Evolutionary conservation across 2,797 vertebrate genomes (phyloP).

Genomic region (Heliangelus exortis): DNA sequence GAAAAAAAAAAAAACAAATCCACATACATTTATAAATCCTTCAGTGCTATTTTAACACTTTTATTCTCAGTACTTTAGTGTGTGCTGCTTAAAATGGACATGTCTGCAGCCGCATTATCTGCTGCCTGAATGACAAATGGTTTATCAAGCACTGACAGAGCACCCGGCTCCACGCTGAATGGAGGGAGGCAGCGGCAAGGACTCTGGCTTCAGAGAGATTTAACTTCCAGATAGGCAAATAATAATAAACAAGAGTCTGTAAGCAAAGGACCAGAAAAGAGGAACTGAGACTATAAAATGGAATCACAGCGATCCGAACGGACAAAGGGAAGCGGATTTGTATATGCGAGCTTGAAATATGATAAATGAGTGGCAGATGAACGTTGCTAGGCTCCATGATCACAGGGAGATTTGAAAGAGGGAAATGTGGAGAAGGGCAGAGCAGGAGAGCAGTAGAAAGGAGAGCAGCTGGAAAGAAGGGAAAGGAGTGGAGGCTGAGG

Average conservation of each 20-base stretch:
- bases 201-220: conserved; percentile 64
- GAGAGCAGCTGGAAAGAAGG: not conserved
- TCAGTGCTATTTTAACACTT: conserved; percentile 49
- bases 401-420: conserved; percentile 12
- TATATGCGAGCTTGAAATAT: conserved; percentile 47
- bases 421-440: not conserved
- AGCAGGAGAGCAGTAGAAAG: not conserved
- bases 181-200: conserved; percentile 29
- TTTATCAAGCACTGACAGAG: conserved; percentile 65
- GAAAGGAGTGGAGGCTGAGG: not conserved
- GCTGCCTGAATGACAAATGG: conserved; percentile 60
- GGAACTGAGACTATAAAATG: conserved; percentile 12
- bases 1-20: not conserved
- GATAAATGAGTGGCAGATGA: conserved; percentile 65
- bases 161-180: conserved; percentile 20
- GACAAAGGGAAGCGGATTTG: conserved; percentile 53
- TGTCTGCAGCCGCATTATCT: conserved; percentile 55
- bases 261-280: conserved; percentile 45
- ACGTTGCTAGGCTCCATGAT: conserved; percentile 58
- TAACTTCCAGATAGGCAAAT: conserved; percentile 66
- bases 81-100: conserved; percentile 43
- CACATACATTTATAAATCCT: conserved; percentile 41
- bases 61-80: conserved; percentile 43
- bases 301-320: conserved; percentile 6
- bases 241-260: conserved; percentile 53